A percentile compares a stretch with the other conserved stretches of the same genome.
Evolutionary conservation across 2,797 vertebrate genomes (phyloP).

Genomic region (Sardinella longiceps): DNA sequence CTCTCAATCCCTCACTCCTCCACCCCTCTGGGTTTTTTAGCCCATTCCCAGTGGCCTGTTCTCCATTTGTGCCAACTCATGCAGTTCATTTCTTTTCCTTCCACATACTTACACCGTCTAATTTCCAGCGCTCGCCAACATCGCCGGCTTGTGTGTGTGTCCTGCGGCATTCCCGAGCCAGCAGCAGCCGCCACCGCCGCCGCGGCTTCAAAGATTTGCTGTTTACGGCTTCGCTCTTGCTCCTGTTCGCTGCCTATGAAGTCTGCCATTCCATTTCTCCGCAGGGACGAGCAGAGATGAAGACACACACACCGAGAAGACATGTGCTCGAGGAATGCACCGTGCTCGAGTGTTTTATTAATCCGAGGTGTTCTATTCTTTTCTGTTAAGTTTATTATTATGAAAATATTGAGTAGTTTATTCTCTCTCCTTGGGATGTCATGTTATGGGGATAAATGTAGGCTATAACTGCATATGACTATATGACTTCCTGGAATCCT

Average conservation of each 20-base stretch:
- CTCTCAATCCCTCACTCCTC: neutral
- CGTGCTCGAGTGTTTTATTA: neutral
- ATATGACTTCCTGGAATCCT: neutral
- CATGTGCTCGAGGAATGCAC: neutral
- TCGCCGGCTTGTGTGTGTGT: neutral
- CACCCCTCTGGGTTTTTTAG: neutral
- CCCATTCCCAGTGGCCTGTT: constrained; percentile 6
- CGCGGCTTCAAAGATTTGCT: neutral
- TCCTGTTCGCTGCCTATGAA: neutral
- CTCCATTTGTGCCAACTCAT: neutral
- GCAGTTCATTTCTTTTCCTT: constrained; percentile 1
- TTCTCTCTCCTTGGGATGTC: neutral
- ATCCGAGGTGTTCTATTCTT: neutral
- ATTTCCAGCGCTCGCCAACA: neutral
- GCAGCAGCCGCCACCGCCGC: too few species aligned
- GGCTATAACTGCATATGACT: neutral
- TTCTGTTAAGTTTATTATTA: neutral
- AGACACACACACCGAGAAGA: neutral
- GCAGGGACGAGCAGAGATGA: neutral
- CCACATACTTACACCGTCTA: neutral
- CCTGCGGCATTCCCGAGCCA: neutral
- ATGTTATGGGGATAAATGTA: neutral
- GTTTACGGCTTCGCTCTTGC: neutral
- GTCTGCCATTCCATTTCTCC: neutral
- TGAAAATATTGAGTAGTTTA: neutral